A percentile compares a stretch with the other conserved stretches of the same genome.
Evolutionary conservation across 2,888 invertebrate genomes (phyloP).

Genomic region (Eudemis profundana): DNA sequence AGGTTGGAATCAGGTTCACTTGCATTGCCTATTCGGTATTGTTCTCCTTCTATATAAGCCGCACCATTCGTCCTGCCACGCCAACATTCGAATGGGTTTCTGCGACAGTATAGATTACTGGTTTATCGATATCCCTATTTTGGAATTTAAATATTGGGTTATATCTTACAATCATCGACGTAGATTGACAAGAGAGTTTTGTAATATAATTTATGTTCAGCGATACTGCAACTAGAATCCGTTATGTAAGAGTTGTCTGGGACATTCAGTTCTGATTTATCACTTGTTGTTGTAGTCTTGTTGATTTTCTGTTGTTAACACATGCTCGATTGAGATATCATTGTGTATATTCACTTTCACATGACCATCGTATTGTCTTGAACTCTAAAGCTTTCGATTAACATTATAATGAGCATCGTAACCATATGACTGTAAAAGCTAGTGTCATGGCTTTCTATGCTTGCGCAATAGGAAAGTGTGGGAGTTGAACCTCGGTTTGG

Average conservation of each 20-base stretch:
- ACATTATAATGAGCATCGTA: conserved; percentile 41
- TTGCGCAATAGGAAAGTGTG: conserved; percentile 54
- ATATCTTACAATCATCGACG: conserved; percentile 31
- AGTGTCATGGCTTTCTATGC: conserved; percentile 49
- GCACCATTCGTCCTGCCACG: conserved; percentile 13
- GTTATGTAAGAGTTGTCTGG: conserved; percentile 4
- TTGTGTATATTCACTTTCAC: conserved; percentile 40
- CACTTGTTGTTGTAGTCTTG: conserved; percentile 8
- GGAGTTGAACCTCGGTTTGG: conserved; percentile 48
- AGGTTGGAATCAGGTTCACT: conserved; percentile 53
- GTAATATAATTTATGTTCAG: conserved; percentile 39
- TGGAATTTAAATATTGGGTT: conserved; percentile 32
- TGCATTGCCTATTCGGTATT: conserved; percentile 49
- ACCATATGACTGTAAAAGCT: conserved; percentile 43
- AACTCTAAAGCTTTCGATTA: conserved; percentile 36
- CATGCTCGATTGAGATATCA: conserved; percentile 14
- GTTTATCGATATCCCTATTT: conserved; percentile 27
- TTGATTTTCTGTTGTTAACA: neutral
- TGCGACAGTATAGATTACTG: conserved; percentile 30
- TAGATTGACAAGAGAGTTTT: conserved; percentile 31
- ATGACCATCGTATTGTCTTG: conserved; percentile 37
- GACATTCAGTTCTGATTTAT: neutral
- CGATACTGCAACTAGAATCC: conserved; percentile 24
- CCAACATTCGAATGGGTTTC: conserved; percentile 25
- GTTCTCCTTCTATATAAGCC: conserved; percentile 44